Evolutionary conservation across 2,113 vertebrate species (phyloP).

Genomic region (Lutjanus erythropterus): DNA sequence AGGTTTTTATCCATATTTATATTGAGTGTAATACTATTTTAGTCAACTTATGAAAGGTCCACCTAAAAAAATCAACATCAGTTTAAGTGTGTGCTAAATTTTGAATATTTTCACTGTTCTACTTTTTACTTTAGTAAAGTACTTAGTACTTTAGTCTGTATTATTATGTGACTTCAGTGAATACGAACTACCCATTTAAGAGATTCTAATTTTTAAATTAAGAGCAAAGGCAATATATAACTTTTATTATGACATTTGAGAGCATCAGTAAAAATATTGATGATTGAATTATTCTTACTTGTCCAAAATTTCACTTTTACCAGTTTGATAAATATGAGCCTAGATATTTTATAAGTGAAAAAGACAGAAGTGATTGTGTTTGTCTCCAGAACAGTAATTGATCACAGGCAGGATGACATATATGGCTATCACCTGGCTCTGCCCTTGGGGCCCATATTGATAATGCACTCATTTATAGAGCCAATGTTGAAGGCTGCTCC

Average conservation of each 20-base stretch:
- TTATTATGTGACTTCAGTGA: no score
- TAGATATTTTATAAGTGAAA: slow-evolving; percentile 27
- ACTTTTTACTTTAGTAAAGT: no score
- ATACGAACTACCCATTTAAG: neutral
- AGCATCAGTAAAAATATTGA: neutral
- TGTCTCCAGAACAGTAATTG: slow-evolving; percentile 26
- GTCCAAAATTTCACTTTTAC: neutral
- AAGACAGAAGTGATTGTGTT: slow-evolving; percentile 21
- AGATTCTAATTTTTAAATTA: neutral
- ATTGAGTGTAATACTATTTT: no score
- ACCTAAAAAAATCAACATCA: no score
- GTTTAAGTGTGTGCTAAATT: no score
- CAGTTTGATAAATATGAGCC: slow-evolving; percentile 7
- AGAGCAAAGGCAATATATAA: neutral
- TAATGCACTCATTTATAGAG: slow-evolving; percentile 39
- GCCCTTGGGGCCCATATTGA: slow-evolving; percentile 36
- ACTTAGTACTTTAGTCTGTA: no score
- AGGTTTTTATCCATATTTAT: no score
- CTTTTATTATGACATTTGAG: neutral
- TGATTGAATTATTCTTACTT: no score
- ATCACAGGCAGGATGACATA: slow-evolving; percentile 35
- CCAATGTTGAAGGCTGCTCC: slow-evolving; percentile 27
- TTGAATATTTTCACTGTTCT: no score
- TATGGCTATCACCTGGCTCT: slow-evolving; percentile 17
- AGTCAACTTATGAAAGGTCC: no score